Evolutionary conservation across 2,797 vertebrate species (phyloP), one percentile per base, ranked within the genome.

Genomic region (Sternarchorhynchus goeldii): DNA sequence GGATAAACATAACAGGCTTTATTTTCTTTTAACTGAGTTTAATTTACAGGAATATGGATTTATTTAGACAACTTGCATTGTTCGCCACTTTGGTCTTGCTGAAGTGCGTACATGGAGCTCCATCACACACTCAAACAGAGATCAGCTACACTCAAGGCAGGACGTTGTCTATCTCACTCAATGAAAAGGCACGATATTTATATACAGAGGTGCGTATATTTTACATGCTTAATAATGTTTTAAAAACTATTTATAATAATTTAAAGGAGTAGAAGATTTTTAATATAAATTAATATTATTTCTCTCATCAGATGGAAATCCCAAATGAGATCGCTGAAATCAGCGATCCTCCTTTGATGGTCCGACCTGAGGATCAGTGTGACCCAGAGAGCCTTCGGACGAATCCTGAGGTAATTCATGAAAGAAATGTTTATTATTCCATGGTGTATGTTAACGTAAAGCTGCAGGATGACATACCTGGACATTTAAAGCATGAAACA

Each of bases 351-450:
- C 79, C 82, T 17, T 50, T 17, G 6, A 89, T 90, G 89, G 87
- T 93, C 45, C 79, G 90, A 0, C 59, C 86, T 0, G 59, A 75
- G 39, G 93, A 93, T 17, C 74, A 79, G 66, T 94, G 93, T 59
- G 88, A 91, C 36, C 93, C 93, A 0, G 79, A 7, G 17, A 85
- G 66, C 29, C 88, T 94, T 65, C 29, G 20, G 6, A 68, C 0
- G 2, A 73, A 83, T 3, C 34, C 45, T 5, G 17, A 78, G 81
- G 83, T 85, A 63, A 66, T 57, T 34, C 25, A 16, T 25, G 25
- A 18, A 17, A 8, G 2, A 17, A 8, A 4, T 3, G 41, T 2
- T 29, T 70, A 8, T 55, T 18, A 69, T 68, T 14, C 14, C 5
- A 16, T 17, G 4, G 1, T 12, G 29, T 29, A 3, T 45, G 6